Base-by-base conservation (phyloP, 2,113 vertebrate species). In the Phrynocephalus versicolor region DNA sequence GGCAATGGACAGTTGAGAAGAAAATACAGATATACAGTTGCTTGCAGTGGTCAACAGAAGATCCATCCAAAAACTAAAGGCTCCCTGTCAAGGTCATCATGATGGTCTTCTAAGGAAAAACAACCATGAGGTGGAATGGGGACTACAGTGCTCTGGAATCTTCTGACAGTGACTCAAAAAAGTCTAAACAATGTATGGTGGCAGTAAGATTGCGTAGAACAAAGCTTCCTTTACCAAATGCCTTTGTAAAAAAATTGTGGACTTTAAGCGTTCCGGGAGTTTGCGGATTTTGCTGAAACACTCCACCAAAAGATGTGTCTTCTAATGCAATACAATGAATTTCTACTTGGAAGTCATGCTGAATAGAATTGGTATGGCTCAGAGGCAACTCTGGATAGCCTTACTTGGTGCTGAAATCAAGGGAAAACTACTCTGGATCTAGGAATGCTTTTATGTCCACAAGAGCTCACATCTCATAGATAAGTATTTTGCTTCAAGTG, bases 1-100 rank as follows among this genome's bases (percentile, higher is more conserved):
- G 35, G 74, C 41, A 55, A 35, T 33, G 70, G 77, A 80, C 84
- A 74, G 74, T 81, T 80, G 64, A 80, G 67, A 78, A 85, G 69
- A 35, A 85, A 72, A 39, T 2, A 3, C 70, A 80, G 62, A 72
- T 25, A 55, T 21, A 72, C 23, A 65, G 58, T 37, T 80, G n/a
- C 77, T 62, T 51, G 62, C 69, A 37, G 64, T 13, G 74, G 78
- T 27, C 71, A 80, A 65, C n/a, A 65, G 21, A 81, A 10, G 33
- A 80, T 55, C n/a, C 51, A 78, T 39, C 13, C 41, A 64, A 78
- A 57, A 78, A 58, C n/a, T 37, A 70, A 25, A 21, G 19, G n/a
- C 18, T 62, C 25, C 16, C 23, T 9, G 39, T 37, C 16, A 78
- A 81, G 30, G 35, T 14, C 16, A 25, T 2, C 19, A 5, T 27